These are phyloP conservation scores for Siderastrea siderea DNA, from an alignment of 92 coral and sea anemone species.

Conservation along the genomic window DNA sequence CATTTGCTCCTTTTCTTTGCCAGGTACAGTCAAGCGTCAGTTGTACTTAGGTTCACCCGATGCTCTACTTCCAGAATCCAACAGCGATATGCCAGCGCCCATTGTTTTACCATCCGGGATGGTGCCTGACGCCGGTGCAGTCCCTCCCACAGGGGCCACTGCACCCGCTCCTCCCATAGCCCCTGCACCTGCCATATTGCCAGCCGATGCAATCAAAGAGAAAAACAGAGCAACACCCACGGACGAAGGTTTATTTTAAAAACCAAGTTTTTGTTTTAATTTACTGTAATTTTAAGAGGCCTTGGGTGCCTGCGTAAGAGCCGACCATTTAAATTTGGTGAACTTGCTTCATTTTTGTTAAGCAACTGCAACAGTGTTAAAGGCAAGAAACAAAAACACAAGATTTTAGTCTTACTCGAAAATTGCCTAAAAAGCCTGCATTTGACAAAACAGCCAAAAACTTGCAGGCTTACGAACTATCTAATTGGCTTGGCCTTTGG, in stretches of 20 bases:
- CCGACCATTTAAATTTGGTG: too few relatives aligned
- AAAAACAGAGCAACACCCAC: slow-evolving; percentile 73
- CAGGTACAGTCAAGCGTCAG: slow-evolving; percentile 43
- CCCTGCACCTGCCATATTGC: slow-evolving; percentile 87
- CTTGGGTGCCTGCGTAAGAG: too few relatives aligned
- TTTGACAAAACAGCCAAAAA: too few relatives aligned
- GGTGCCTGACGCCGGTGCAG: slow-evolving; percentile 65
- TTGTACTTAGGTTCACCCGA: slow-evolving; percentile 52
- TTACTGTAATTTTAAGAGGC: neutral
- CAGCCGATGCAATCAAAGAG: slow-evolving; percentile 80
- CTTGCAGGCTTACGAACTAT: too few relatives aligned
- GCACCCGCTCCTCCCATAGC: slow-evolving; percentile 82
- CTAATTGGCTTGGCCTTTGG: too few relatives aligned
- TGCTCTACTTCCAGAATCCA: slow-evolving; percentile 11
- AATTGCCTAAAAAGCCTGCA: too few relatives aligned
- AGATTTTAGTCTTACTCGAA: too few relatives aligned
- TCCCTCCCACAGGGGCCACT: slow-evolving; percentile 74
- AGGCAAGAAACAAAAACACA: too few relatives aligned
- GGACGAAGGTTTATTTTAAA: slow-evolving; percentile 41
- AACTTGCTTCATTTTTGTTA: too few relatives aligned
- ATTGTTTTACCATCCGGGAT: slow-evolving; percentile 76
- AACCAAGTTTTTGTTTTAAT: neutral
- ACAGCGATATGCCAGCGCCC: slow-evolving; percentile 70
- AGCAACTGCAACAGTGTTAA: too few relatives aligned
- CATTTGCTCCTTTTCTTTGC: neutral